These are phyloP conservation scores for Molossus alvarezi DNA, from an alignment of 2,797 vertebrate species.

Conservation along the genomic window DNA sequence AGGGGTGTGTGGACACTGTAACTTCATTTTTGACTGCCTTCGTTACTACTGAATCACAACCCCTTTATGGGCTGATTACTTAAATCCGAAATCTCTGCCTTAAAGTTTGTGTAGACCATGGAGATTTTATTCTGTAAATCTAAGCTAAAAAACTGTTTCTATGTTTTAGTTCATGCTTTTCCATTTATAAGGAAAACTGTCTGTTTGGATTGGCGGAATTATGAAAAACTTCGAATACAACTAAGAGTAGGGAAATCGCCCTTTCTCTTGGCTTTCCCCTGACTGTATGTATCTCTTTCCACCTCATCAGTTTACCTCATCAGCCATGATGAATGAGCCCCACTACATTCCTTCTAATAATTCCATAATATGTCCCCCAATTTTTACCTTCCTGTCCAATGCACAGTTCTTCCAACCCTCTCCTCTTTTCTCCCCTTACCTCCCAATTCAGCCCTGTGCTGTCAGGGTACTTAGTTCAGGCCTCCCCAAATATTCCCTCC, in stretches of 20 bases:
- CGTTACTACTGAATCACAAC: not conserved
- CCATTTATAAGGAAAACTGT: conserved; percentile 52
- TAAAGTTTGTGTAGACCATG: conserved; percentile 45
- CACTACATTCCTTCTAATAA: conserved; percentile 39
- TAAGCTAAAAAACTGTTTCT: not conserved
- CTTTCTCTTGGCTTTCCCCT: conserved; percentile 12
- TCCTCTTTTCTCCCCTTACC: not conserved
- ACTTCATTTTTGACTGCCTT: not conserved
- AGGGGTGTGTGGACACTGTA: not conserved
- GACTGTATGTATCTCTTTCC: not conserved
- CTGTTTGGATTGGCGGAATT: conserved; percentile 34
- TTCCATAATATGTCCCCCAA: not conserved
- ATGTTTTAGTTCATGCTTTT: conserved; percentile 13
- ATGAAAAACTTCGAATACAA: conserved; percentile 43
- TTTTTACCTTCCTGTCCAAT: not conserved
- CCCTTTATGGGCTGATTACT: not conserved
- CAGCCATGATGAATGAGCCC: conserved; percentile 59
- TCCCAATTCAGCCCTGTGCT: not conserved
- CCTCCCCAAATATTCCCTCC: conserved; percentile 53
- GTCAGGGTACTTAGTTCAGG: not conserved
- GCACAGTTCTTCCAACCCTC: not conserved
- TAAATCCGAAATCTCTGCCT: conserved; percentile 46
- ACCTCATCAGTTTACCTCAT: conserved; percentile 51
- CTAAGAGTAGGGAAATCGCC: not conserved
- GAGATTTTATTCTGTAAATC: conserved; percentile 35